Evolutionary conservation across 2,797 vertebrate genomes (phyloP).

Genomic region (Rousettus madagascariensis): DNA sequence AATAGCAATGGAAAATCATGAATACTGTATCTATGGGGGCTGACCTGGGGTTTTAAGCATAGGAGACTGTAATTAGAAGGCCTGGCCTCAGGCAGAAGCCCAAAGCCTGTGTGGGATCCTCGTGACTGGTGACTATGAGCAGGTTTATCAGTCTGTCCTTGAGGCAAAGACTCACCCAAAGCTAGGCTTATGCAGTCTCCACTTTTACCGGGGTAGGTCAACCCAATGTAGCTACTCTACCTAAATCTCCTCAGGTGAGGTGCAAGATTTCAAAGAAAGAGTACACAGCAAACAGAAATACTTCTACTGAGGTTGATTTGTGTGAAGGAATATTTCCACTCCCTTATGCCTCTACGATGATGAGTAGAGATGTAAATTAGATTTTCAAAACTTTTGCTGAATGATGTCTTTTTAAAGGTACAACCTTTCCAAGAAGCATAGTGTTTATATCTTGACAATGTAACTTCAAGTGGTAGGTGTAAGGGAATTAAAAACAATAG

Average conservation of each 20-base stretch:
- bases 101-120: background rate
- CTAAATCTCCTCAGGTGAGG: background rate
- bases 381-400: conserved; percentile 15
- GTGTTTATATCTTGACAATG: background rate
- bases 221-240: background rate
- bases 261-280: background rate
- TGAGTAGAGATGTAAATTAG: background rate
- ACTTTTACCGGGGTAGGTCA: background rate
- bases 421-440: background rate
- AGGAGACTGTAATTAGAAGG: background rate
- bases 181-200: background rate
- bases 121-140: background rate
- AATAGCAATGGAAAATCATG: background rate
- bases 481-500: background rate
- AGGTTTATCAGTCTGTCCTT: background rate
- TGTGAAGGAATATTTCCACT: background rate
- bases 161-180: background rate
- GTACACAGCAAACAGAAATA: background rate
- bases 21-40: rapidly evolving
- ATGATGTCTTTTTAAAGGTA: background rate
- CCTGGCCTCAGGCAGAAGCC: background rate
- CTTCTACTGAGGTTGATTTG: background rate
- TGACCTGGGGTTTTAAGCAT: background rate
- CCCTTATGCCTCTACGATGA: background rate
- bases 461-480: background rate